Evolutionary conservation across 2,113 vertebrate species (phyloP).

Genomic region (Stigmatopora argus): DNA sequence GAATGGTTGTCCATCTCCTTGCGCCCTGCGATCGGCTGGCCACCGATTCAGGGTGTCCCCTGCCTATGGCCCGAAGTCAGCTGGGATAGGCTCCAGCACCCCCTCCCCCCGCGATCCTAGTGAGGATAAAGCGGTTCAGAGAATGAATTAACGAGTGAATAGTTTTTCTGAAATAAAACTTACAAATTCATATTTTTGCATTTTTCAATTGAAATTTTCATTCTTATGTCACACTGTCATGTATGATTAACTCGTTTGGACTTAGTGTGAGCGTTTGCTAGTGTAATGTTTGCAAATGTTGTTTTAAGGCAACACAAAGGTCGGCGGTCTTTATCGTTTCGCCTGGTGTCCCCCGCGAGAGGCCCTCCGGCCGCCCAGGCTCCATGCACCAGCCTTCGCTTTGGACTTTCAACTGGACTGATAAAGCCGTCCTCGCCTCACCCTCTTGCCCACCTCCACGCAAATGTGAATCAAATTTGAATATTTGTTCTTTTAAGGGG

Average conservation of each 20-base stretch:
- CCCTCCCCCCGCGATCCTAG: no score
- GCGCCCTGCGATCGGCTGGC: no score
- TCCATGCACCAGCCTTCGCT: conserved; percentile 13
- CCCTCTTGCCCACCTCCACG: neutral
- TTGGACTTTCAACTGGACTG: conserved; percentile 30
- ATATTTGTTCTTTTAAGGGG: neutral
- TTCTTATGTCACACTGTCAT: neutral
- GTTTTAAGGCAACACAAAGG: conserved; percentile 20
- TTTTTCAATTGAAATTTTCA: neutral
- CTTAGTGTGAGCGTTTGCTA: neutral
- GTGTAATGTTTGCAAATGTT: conserved; percentile 10
- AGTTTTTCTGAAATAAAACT: no score
- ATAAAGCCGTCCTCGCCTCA: neutral
- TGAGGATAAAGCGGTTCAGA: no score
- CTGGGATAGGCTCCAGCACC: no score
- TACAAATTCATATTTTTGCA: neutral
- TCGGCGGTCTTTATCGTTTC: conserved; percentile 15
- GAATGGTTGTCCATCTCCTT: no score
- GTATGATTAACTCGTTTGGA: neutral
- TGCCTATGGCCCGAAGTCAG: no score
- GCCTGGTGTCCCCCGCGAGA: neutral
- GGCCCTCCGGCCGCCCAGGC: neutral
- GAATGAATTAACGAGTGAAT: no score
- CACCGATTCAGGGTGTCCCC: no score
- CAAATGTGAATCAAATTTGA: conserved; percentile 1